Percentiles rank a stretch among this genome's conserved stretches.
phyloP scores from a whole-genome alignment of 2,797 vertebrate species.

The Diplodus sargus region DNA sequence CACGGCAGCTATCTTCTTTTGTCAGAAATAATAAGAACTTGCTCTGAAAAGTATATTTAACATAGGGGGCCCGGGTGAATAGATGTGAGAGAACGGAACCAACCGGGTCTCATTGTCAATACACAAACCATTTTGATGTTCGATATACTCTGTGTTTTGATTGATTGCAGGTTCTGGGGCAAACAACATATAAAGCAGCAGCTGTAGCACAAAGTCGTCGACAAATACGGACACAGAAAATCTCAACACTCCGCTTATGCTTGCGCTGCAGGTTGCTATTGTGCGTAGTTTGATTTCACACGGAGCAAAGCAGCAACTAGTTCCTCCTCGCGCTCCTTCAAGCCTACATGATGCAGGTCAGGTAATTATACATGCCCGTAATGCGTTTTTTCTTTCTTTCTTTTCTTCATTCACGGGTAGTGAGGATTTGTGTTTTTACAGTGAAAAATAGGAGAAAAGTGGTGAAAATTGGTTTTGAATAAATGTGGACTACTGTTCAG shows the following conservation, averaged over 20 bases:
- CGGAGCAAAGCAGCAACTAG: background rate
- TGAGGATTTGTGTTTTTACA: background rate
- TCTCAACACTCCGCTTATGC: background rate
- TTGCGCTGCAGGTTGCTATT: background rate
- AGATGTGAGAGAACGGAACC: conserved; percentile 49
- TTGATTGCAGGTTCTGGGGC: conserved; percentile 36
- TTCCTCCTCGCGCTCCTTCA: background rate
- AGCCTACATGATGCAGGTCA: conserved; percentile 2
- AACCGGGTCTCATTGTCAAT: conserved; percentile 28
- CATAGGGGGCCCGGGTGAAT: conserved; percentile 12
- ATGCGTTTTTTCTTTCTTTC: background rate
- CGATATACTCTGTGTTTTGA: conserved; percentile 18
- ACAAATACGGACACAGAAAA: background rate
- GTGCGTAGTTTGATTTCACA: conserved; percentile 18
- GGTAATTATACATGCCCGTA: conserved; percentile 19
- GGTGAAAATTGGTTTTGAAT: conserved; percentile 6
- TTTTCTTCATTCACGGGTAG: background rate
- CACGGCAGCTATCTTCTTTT: conserved; percentile 47
- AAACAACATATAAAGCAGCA: conserved; percentile 26
- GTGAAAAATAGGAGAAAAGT: background rate
- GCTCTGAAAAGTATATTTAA: conserved; percentile 52
- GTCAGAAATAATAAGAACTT: conserved; percentile 59
- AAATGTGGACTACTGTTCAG: background rate
- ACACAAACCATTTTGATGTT: conserved; percentile 34
- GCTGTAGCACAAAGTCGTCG: conserved; percentile 12